Evolutionary conservation across 2,797 vertebrate genomes (phyloP), one percentile per base, ranked within the genome.

Genomic region (Bovichtus diacanthus): DNA sequence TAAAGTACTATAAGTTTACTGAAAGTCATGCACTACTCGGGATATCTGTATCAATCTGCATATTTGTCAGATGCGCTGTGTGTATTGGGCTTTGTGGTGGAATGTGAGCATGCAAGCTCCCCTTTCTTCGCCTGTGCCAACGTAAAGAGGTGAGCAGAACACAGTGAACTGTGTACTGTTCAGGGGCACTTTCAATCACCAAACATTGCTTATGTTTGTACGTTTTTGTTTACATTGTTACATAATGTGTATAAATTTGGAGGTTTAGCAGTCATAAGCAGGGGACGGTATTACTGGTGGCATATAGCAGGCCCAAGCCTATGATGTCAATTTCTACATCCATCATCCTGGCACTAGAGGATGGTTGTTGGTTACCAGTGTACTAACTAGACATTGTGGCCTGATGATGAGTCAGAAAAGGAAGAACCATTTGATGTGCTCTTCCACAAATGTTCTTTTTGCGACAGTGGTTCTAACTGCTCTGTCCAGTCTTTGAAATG

Each of bases 21-120:
- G 60, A 84, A 81, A 86, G 80, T 86, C 85, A 60, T 60, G 74
- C 82, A 80, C 54, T 70, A 58, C 27, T 64, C 76, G 76, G 78
- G 68, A 84, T 91, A 90, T 92, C 77, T 1, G 59, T 91, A 80
- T 90, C 82, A 83, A 84, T 88, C 78, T 89, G 86, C 81, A 80
- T 82, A 82, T 81, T 87, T 82, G 70, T 84, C 39, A 72, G 63
- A 87, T 85, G 75, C 60, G 59, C 68, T 78, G 51, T 82, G 70
- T 81, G 84, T 85, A 47, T 80, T 70, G 54, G 83, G 61, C 80
- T 87, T 34, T 74, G 70, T 44, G 69, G 64, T 66, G 80, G 83
- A 90, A 91, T 91, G 83, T 77, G 79, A 83, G 73, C 63, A 16
- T 71, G 73, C 63, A 41, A 54, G 54, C 74, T 86, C 63, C 73